Evolutionary conservation across 2,113 vertebrate species (phyloP), one percentile per base, ranked within the genome.

Genomic region (Tor tambroides): DNA sequence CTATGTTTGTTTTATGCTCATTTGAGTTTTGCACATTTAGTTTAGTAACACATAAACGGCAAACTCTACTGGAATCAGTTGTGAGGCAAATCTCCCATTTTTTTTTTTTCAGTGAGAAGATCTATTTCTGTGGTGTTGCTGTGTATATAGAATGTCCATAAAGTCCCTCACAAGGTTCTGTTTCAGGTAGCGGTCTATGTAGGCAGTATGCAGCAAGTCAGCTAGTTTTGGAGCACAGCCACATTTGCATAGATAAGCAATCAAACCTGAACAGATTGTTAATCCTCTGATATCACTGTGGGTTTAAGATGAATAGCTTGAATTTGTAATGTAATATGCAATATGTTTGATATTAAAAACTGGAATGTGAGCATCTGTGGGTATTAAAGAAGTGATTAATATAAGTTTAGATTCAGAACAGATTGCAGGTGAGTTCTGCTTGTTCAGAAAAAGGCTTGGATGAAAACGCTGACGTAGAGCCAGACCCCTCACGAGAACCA

Each of bases 291-390:
- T 17, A 63, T 8, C 69, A 28, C 63, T 49, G 38, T 9, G 32
- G 85, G 28, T 63, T 86, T 74, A 84, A 74, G 67, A 74, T 63
- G 51, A 61, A 86, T 51, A 79, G 49, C 81, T 80, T 83, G 21
- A 78, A 86, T 83, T 63, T 30, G 32, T 72, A 86, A 80, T 86
- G 72, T 14, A 80, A 86, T 86, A 38, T 83, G 51, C 69, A 61
- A 71, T 86, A 79, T 79, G 38, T 77, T 78, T 72, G 21, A 67
- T 71, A 78, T 86, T 86, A 59, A 83, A 88, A 82, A 26, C 8
- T 59, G 84, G 28, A 69, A 56, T 11, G 26, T 82, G 19, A 78
- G 49, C 76, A 79, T 86, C 63, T 86, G 85, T 78, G 77, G 85
- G 65, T 59, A 23, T 67, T 67, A 76, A 67, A 56, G 41, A 78